Evolutionary conservation across 2,113 vertebrate species (phyloP).

Genomic region (Zootoca vivipara): DNA sequence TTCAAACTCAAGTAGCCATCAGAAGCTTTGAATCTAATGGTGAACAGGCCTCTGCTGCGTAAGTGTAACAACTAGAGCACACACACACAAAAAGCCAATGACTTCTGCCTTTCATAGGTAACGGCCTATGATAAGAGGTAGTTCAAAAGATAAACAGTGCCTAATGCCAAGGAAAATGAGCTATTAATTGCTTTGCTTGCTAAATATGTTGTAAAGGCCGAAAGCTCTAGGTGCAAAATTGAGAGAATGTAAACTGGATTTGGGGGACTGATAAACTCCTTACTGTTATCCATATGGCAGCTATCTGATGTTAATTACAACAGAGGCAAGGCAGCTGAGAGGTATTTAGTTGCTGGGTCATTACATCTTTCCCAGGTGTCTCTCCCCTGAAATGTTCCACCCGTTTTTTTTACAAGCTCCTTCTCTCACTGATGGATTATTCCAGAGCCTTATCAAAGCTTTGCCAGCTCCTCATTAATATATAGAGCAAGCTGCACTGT

Average conservation of each 20-base stretch:
- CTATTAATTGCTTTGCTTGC: slow-evolving; percentile 81
- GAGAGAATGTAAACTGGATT: slow-evolving; percentile 66
- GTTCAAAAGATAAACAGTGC: slow-evolving; percentile 80
- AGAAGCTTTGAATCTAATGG: slow-evolving; percentile 88
- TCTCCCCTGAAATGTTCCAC: slow-evolving; percentile 76
- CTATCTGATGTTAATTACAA: slow-evolving; percentile 81
- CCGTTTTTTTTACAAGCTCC: slow-evolving; percentile 77
- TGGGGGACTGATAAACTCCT: slow-evolving; percentile 70
- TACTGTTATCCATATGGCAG: slow-evolving; percentile 54
- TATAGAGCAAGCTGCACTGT: slow-evolving; percentile 81
- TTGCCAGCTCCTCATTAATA: slow-evolving; percentile 92
- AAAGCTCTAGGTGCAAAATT: slow-evolving; percentile 58
- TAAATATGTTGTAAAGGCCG: slow-evolving; percentile 71
- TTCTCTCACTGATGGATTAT: slow-evolving; percentile 85
- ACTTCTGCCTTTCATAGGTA: slow-evolving; percentile 75
- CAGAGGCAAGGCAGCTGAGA: slow-evolving; percentile 71
- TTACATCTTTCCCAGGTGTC: slow-evolving; percentile 81
- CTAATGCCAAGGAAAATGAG: slow-evolving; percentile 76
- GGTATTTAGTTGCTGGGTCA: slow-evolving; percentile 77
- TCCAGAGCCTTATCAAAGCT: slow-evolving; percentile 89
- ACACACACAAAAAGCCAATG: slow-evolving; percentile 61
- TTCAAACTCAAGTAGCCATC: slow-evolving; percentile 93
- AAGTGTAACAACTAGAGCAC: slow-evolving; percentile 73
- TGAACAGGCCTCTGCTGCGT: slow-evolving; percentile 80
- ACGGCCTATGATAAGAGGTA: slow-evolving; percentile 74